Conservation (phyloP, 2,113 vertebrate genomes). For the Calypte anna region DNA sequence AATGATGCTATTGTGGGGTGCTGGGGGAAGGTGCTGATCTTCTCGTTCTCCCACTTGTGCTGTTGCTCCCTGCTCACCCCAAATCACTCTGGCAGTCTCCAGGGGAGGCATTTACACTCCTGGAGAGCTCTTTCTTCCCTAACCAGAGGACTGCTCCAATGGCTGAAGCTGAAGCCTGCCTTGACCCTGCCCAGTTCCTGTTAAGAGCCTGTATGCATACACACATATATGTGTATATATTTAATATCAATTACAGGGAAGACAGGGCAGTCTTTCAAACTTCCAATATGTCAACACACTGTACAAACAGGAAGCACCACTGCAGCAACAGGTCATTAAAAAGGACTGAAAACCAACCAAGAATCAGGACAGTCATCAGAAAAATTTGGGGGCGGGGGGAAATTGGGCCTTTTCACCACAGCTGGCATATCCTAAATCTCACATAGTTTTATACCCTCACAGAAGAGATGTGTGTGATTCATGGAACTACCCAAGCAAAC, state of each 20-base stretch:
- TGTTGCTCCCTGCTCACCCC: fast-evolving
- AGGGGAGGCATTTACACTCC: background rate
- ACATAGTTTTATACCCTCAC: background rate
- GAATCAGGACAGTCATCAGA: background rate
- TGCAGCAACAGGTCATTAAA: conserved; percentile 52
- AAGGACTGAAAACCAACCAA: background rate
- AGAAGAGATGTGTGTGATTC: background rate
- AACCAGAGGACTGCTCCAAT: background rate
- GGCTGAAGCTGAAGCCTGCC: background rate
- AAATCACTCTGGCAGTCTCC: fast-evolving
- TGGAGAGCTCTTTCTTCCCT: background rate
- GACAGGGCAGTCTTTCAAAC: conserved; percentile 52
- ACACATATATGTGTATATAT: background rate
- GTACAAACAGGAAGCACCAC: conserved; percentile 41
- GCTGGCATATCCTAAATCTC: background rate
- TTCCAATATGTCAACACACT: conserved; percentile 8
- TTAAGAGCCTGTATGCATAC: background rate
- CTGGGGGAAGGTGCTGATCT: fast-evolving
- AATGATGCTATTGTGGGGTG: background rate
- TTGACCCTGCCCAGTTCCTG: background rate
- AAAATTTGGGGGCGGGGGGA: background rate
- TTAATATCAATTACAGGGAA: background rate
- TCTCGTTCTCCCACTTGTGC: background rate
- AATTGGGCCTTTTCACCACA: background rate
- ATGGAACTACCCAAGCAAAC: background rate